Evolutionary conservation across 2,113 vertebrate genomes (phyloP).

Genomic region (Lasiurus borealis): DNA sequence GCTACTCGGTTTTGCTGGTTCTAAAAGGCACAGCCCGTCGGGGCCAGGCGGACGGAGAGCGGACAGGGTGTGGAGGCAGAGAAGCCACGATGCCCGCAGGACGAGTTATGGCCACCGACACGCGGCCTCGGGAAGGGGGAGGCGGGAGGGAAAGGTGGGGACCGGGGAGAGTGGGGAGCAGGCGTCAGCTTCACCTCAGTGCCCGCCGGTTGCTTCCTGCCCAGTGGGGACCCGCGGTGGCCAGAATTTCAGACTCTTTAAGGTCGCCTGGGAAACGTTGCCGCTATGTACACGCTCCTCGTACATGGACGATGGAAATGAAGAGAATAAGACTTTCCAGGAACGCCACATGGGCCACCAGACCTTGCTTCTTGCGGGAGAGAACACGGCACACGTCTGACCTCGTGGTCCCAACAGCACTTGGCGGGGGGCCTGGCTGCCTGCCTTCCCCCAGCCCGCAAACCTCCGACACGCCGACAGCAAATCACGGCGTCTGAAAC

Average conservation of each 20-base stretch:
- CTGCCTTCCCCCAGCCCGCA: not conserved
- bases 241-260: not conserved
- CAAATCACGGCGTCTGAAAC: not conserved
- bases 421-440: not conserved
- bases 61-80: not conserved
- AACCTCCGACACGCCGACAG: rapidly evolving
- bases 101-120: not conserved
- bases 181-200: not conserved
- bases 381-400: not conserved
- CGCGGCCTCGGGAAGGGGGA: not conserved
- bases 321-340: not conserved
- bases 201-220: not conserved
- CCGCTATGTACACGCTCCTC: not conserved
- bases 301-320: not conserved
- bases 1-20: not conserved
- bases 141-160: not conserved
- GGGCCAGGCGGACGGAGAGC: not conserved
- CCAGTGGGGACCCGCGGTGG: not conserved
- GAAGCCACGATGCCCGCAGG: not conserved
- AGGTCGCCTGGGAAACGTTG: not conserved
- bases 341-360: not conserved
- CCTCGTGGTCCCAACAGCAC: not conserved
- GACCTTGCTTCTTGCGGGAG: not conserved
- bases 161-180: not conserved
- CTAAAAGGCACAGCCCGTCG: not conserved